Evolutionary conservation across 2,888 invertebrate genomes (phyloP), one percentile per base, ranked within the genome.

Genomic region (Cordilura impudica): DNA sequence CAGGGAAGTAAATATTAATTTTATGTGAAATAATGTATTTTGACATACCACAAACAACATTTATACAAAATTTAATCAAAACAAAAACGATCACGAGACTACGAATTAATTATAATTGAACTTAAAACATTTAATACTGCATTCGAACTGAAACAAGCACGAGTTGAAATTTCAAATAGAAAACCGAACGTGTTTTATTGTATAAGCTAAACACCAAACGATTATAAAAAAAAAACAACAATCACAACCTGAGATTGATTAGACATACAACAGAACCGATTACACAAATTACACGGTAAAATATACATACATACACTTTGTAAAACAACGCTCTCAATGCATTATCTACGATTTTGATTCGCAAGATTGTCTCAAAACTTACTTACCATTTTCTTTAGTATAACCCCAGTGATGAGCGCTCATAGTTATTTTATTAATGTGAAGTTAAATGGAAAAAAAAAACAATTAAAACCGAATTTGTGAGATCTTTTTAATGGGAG

Each of bases 321-420:
- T 39, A 5, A 29, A 26, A 4, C 31, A 4, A 39, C 39, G n/a
- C 12, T 39, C 56, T 35, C 35, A 39, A n/a, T n/a, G 35, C 2
- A 39, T 39, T 39, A 39, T 39, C 35, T 2, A n/a, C 35, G n/a
- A 4, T n/a, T n/a, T 39, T 12, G n/a, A n/a, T n/a, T n/a, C 12
- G 12, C 12, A 39, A 39, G n/a, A 2, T 39, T 39, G 35, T n/a
- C 35, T 39, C 35, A 39, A n/a, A 31, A 39, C n/a, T n/a, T n/a
- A 39, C 86, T 86, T 86, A 87, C 87, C 87, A 72, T 87, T 87
- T 83, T 85, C 87, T 81, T 85, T 84, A 72, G 87, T 88, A 72
- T 87, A 87, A 69, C 87, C 87, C 87, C 87, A 87, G 80, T 84
- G 85, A 63, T 77, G 63, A 66, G 76, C 51, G 26, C 63, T 58